Conservation (phyloP, 2,888 invertebrate species). For the Camptogramma bilineatum region DNA sequence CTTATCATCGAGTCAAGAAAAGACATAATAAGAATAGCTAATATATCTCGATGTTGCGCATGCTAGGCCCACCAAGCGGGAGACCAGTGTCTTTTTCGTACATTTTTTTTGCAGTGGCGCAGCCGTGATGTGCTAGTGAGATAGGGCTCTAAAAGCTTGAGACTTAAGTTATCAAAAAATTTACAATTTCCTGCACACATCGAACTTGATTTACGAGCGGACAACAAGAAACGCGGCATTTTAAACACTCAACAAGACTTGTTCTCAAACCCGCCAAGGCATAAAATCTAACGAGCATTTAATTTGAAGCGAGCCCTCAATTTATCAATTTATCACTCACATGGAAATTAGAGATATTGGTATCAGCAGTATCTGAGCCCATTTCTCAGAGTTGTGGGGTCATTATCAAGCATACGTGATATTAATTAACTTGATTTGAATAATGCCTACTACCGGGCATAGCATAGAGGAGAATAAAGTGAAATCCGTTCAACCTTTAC, state of each 20-base stretch:
- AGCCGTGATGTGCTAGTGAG: too few relatives aligned
- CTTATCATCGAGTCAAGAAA: too few relatives aligned
- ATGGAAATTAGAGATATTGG: conserved; percentile 40
- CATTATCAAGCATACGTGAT: conserved; percentile 24
- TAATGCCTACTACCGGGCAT: conserved; percentile 21
- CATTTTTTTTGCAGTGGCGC: too few relatives aligned
- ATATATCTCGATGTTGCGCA: too few relatives aligned
- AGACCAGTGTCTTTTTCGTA: too few relatives aligned
- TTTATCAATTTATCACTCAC: conserved; percentile 47
- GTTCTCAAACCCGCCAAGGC: conserved; percentile 43
- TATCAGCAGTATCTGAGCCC: conserved; percentile 29
- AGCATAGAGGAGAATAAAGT: background rate
- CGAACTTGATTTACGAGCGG: conserved; percentile 39
- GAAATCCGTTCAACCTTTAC: background rate
- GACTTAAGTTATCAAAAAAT: conserved; percentile 23
- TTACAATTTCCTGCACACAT: conserved; percentile 39
- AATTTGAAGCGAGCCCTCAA: conserved; percentile 45
- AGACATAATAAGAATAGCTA: too few relatives aligned
- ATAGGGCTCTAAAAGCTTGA: conserved; percentile 16
- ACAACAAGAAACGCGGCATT: conserved; percentile 37
- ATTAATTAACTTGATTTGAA: conserved; percentile 38
- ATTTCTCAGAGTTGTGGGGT: conserved; percentile 31
- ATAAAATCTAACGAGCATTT: conserved; percentile 49
- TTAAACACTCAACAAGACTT: conserved; percentile 33
- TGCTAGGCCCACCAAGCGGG: too few relatives aligned